Evolutionary conservation across 2,888 invertebrate genomes (phyloP).

Genomic region (Choristoneura rosaceana): DNA sequence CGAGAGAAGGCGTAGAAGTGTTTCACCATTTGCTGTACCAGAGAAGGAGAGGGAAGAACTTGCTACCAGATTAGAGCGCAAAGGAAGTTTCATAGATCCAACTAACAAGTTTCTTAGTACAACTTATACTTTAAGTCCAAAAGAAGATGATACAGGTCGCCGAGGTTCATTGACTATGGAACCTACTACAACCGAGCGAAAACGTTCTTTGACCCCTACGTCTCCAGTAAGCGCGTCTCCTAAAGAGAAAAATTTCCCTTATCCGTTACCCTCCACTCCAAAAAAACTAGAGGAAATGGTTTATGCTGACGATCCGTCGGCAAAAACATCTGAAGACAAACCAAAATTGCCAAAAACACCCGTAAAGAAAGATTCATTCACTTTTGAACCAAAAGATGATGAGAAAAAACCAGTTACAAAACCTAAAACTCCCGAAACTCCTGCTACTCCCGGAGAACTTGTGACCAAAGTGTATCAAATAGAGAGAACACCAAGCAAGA

Average conservation of each 20-base stretch:
- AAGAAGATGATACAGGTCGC: constrained; percentile 70
- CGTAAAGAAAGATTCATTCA: constrained; percentile 65
- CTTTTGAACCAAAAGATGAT: constrained; percentile 61
- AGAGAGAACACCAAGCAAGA: constrained; percentile 78
- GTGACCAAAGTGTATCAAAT: constrained; percentile 79
- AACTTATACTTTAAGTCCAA: constrained; percentile 72
- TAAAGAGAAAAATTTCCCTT: constrained; percentile 66
- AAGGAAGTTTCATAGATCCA: constrained; percentile 81
- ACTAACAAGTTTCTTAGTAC: constrained; percentile 78
- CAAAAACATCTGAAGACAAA: constrained; percentile 54
- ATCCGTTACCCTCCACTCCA: constrained; percentile 66
- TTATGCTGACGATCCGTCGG: constrained; percentile 62
- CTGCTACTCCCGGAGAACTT: constrained; percentile 65
- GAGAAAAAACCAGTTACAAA: constrained; percentile 54
- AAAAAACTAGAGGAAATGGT: constrained; percentile 72
- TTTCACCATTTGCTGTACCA: constrained; percentile 81
- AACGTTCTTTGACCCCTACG: constrained; percentile 64
- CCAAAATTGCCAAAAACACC: constrained; percentile 59
- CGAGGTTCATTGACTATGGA: constrained; percentile 71
- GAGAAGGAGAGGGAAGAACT: constrained; percentile 70
- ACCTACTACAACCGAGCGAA: constrained; percentile 56
- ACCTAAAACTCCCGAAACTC: constrained; percentile 58
- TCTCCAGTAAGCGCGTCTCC: constrained; percentile 65
- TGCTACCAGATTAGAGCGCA: constrained; percentile 64
- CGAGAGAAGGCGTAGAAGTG: constrained; percentile 80